These are phyloP conservation scores for Astropecten irregularis DNA, from an alignment of 53 echinoderm and acorn worm species.

Conservation along the genomic window DNA sequence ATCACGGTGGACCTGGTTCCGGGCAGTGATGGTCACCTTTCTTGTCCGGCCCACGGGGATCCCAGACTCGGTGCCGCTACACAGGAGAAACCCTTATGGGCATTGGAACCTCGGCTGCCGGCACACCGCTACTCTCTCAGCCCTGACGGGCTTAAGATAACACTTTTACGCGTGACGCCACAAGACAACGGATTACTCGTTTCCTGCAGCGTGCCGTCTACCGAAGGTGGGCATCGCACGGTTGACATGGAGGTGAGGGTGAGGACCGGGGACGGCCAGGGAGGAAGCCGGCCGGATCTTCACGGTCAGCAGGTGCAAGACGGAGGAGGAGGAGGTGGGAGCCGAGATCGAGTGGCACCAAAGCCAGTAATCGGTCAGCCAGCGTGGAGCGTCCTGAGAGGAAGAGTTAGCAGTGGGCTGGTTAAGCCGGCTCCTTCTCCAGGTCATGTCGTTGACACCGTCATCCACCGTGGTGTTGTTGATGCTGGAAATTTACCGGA, in stretches of 20 bases:
- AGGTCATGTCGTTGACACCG: background rate
- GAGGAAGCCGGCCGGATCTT: background rate
- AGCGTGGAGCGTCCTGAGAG: slow-evolving; percentile 21
- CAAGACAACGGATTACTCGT: slow-evolving; percentile 62
- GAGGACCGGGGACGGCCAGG: background rate
- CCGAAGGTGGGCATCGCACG: background rate
- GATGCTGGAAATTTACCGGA: background rate
- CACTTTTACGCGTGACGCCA: slow-evolving; percentile 33
- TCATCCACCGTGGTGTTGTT: background rate
- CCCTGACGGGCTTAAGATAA: slow-evolving; percentile 56
- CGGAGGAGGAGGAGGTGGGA: slow-evolving; percentile 24
- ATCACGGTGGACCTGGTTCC: slow-evolving; percentile 12
- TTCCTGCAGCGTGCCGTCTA: slow-evolving; percentile 39
- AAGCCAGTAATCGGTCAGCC: slow-evolving; percentile 38
- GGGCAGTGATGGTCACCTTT: slow-evolving; percentile 29
- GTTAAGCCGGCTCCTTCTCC: slow-evolving; percentile 1
- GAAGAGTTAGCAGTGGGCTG: slow-evolving; percentile 14
- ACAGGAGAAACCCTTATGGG: slow-evolving; percentile 9
- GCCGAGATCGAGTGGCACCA: slow-evolving; percentile 25
- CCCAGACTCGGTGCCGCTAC: slow-evolving; percentile 1
- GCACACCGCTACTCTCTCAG: slow-evolving; percentile 55
- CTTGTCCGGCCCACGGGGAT: slow-evolving; percentile 35
- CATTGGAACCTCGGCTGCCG: slow-evolving; percentile 9
- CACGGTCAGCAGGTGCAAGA: slow-evolving; percentile 14
- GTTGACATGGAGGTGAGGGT: slow-evolving; percentile 44